phyloP scores from a whole-genome alignment of 2,888 invertebrate species.

The Petrophora chlorosata region DNA sequence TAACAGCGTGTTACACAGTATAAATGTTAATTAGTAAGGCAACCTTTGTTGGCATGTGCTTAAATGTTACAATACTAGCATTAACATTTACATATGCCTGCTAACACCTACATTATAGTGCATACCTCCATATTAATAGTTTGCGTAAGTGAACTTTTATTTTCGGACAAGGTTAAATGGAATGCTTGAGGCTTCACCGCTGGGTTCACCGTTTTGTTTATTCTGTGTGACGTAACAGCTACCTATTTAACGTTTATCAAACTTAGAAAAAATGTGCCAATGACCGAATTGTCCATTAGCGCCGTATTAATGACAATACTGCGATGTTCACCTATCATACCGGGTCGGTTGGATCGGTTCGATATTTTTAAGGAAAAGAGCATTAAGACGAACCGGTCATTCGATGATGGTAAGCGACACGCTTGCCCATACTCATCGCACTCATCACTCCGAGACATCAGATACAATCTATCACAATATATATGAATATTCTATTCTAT shows the following conservation, averaged over 20 bases:
- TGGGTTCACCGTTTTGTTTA: slow-evolving; percentile 8
- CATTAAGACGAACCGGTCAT: too few relatives aligned
- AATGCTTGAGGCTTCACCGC: not conserved
- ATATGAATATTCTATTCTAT: too few relatives aligned
- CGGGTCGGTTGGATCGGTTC: not conserved
- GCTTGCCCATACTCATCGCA: too few relatives aligned
- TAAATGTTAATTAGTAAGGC: slow-evolving; percentile 6
- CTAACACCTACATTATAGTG: slow-evolving; percentile 11
- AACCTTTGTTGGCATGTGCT: slow-evolving; percentile 1
- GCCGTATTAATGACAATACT: slow-evolving; percentile 6
- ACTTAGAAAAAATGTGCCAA: slow-evolving; percentile 18
- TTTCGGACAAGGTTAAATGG: slow-evolving; percentile 19
- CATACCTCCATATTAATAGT: slow-evolving; percentile 14
- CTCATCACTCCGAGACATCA: too few relatives aligned
- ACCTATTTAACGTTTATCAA: too few relatives aligned
- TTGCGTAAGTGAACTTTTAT: slow-evolving; percentile 23
- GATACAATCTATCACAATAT: too few relatives aligned
- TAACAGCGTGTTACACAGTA: not conserved
- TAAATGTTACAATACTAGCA: slow-evolving; percentile 5
- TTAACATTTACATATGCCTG: slow-evolving; percentile 10
- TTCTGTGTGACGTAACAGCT: slow-evolving; percentile 22
- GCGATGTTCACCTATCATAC: not conserved
- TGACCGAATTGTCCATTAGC: slow-evolving; percentile 13
- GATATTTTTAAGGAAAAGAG: too few relatives aligned
- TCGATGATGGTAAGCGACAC: too few relatives aligned